A percentile compares a stretch with the other conserved stretches of the same genome.
Conservation (phyloP, 2,113 vertebrate genomes). For the Antidorcas marsupialis region DNA sequence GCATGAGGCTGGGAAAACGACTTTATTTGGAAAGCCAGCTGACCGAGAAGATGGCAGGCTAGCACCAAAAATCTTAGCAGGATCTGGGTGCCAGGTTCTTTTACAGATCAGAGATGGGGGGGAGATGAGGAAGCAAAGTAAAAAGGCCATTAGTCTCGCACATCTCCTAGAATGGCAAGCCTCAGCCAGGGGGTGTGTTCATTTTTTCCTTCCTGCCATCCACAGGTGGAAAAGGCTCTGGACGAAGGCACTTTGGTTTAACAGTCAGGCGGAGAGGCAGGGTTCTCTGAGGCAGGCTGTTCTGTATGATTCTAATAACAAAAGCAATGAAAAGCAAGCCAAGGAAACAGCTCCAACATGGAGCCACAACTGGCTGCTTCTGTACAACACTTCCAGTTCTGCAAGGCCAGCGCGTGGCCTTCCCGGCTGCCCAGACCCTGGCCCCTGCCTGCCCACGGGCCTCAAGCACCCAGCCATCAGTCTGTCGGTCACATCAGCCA, state of each 20-base stretch:
- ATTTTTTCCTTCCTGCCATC: neutral
- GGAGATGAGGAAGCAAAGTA: neutral
- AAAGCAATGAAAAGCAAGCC: neutral
- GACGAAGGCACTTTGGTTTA: neutral
- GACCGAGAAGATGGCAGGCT: fast-evolving
- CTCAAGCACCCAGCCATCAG: fast-evolving
- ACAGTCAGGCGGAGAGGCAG: neutral
- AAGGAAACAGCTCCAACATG: neutral
- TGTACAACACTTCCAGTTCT: neutral
- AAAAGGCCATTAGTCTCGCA: neutral
- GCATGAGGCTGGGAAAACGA: neutral
- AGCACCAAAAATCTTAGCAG: neutral
- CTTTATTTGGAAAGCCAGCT: neutral
- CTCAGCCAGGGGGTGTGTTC: neutral
- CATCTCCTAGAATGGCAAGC: neutral
- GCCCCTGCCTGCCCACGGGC: neutral
- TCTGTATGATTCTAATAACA: neutral
- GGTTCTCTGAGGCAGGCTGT: neutral
- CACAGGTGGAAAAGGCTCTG: neutral
- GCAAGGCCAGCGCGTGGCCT: neutral
- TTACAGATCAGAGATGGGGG: neutral
- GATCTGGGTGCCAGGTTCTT: neutral
- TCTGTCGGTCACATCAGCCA: too few relatives aligned
- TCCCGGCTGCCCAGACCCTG: neutral
- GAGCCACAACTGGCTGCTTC: neutral